Conservation (phyloP, 2,797 vertebrate genomes). For the Hybognathus amarus region DNA sequence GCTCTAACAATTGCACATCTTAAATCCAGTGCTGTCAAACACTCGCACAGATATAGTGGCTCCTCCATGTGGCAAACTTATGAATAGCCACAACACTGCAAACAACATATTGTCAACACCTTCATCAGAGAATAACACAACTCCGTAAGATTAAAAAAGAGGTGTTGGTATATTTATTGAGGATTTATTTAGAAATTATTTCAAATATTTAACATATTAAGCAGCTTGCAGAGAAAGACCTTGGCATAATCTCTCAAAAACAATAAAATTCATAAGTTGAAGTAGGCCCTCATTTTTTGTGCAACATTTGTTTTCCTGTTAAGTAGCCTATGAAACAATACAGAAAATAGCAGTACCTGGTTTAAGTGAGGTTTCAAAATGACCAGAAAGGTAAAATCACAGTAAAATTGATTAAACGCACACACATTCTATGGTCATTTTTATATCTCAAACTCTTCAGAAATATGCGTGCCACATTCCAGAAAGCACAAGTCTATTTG, state of each 20-base stretch:
- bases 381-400: too few species aligned
- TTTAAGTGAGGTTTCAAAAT: neutral
- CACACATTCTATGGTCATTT: too few species aligned
- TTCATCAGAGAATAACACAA: neutral
- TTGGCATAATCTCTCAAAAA: neutral
- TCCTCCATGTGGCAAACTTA: constrained; percentile 27
- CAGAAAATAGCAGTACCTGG: neutral
- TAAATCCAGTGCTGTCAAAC: neutral
- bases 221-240: neutral
- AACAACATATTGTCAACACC: neutral
- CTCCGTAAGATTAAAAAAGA: neutral
- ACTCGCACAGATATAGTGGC: neutral
- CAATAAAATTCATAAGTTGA: neutral
- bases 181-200: neutral
- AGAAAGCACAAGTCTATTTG: too few species aligned
- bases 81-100: neutral
- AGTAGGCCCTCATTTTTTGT: too few species aligned
- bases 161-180: neutral
- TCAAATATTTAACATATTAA: neutral
- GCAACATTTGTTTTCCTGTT: too few species aligned
- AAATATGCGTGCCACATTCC: too few species aligned
- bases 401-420: neutral
- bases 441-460: too few species aligned
- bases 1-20: neutral
- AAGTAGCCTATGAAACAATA: neutral